These are phyloP conservation scores for Theretra japonica DNA, from an alignment of 2,888 invertebrate genomes.

Conservation along the genomic window DNA sequence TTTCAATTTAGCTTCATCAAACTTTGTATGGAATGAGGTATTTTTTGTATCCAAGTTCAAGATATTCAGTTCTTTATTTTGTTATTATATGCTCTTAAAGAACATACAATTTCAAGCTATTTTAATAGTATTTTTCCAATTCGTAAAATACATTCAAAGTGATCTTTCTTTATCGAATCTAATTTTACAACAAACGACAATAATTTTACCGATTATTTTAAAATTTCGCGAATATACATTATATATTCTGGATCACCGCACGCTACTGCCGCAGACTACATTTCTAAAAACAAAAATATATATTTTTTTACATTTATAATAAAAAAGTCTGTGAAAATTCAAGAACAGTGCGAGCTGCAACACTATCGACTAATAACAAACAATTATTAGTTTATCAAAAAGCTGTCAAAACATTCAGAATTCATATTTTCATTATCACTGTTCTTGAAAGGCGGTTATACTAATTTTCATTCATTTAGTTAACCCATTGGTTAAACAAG, in stretches of 20 bases:
- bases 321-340: not conserved
- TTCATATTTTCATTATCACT: not conserved
- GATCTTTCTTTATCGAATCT: not conserved
- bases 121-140: not conserved
- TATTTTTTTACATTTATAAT: not conserved
- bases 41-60: too few species aligned
- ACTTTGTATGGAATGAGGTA: not conserved
- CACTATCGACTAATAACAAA: too few species aligned
- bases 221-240: not conserved
- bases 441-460: not conserved
- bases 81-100: not conserved
- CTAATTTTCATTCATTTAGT: not conserved
- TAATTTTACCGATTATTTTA: too few species aligned
- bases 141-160: not conserved
- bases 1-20: not conserved
- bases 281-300: slow-evolving; percentile 8
- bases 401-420: too few species aligned
- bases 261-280: not conserved
- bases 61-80: not conserved
- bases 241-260: slow-evolving; percentile 4
- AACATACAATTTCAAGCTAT: not conserved
- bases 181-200: not conserved
- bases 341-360: not conserved
- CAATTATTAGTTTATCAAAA: not conserved
- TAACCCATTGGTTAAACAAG: not conserved